These are phyloP conservation scores for Callosobruchus maculatus DNA, from an alignment of 2,888 invertebrate genomes.

Conservation along the genomic window DNA sequence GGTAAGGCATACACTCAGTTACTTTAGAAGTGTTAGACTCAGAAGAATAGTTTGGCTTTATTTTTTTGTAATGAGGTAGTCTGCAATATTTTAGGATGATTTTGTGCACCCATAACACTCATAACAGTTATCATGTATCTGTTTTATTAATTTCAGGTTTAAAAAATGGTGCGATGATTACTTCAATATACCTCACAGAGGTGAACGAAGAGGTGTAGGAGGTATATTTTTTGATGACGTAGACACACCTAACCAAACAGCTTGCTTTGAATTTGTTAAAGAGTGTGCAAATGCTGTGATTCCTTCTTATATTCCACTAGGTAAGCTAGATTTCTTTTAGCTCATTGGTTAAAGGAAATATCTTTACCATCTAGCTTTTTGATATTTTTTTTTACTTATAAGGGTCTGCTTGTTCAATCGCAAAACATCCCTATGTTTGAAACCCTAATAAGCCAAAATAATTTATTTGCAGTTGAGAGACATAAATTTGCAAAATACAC, in stretches of 20 bases:
- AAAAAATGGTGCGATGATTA: slow-evolving; percentile 98
- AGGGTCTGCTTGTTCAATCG: too few species aligned
- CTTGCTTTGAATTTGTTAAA: slow-evolving; percentile 79
- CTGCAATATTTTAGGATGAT: too few species aligned
- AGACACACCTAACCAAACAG: slow-evolving; percentile 71
- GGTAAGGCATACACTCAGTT: too few species aligned
- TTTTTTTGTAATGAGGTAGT: too few species aligned
- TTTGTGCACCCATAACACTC: too few species aligned
- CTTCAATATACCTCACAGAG: slow-evolving; percentile 82
- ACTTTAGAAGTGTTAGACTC: too few species aligned
- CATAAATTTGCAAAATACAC: slow-evolving; percentile 80
- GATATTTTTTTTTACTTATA: too few species aligned
- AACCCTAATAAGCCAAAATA: background rate
- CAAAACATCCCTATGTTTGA: too few species aligned
- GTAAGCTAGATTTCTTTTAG: slow-evolving; percentile 48
- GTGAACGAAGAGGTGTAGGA: slow-evolving; percentile 86
- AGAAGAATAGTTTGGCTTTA: too few species aligned
- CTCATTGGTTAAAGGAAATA: too few species aligned
- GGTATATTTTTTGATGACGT: slow-evolving; percentile 98
- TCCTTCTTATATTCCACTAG: slow-evolving; percentile 90
- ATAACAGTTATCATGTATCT: too few species aligned
- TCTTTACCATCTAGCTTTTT: too few species aligned
- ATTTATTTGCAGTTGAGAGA: slow-evolving; percentile 62
- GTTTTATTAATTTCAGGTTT: slow-evolving; percentile 53
- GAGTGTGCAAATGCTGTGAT: slow-evolving; percentile 88